A percentile compares a stretch with the other conserved stretches of the same genome.
These are phyloP conservation scores for Mactra quadrangularis DNA, from an alignment of 1,140 invertebrate genomes.

Conservation along the genomic window DNA sequence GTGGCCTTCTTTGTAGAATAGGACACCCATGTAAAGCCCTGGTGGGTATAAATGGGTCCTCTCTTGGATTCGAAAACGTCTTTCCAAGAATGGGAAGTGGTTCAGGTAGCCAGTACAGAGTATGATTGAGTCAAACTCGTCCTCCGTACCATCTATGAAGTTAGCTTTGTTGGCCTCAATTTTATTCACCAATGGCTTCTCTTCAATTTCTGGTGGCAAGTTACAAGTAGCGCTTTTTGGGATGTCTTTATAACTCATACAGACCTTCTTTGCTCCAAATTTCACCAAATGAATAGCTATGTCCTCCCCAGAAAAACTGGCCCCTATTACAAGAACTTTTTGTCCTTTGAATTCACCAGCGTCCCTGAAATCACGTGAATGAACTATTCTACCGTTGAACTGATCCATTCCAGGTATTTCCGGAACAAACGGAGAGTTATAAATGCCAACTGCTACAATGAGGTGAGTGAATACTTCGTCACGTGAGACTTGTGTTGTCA, in stretches of 20 bases:
- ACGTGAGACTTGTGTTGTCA: neutral
- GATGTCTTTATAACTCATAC: conserved; percentile 58
- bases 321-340: conserved; percentile 30
- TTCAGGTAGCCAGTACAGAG: conserved; percentile 55
- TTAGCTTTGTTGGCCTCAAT: conserved; percentile 15
- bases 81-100: conserved; percentile 47
- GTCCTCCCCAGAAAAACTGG: conserved; percentile 57
- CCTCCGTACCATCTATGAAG: conserved; percentile 56
- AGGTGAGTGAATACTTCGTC: neutral
- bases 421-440: neutral
- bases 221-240: too few species aligned
- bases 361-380: conserved; percentile 58
- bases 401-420: conserved; percentile 12
- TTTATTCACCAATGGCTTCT: conserved; percentile 35
- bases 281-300: conserved; percentile 51
- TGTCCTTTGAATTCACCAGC: conserved; percentile 56
- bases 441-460: neutral
- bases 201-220: conserved; percentile 42
- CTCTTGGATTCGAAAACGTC: conserved; percentile 24
- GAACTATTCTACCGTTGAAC: conserved; percentile 53
- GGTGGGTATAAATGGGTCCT: conserved; percentile 6
- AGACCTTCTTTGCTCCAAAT: conserved; percentile 32
- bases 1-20: conserved; percentile 49
- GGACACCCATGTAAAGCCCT: conserved; percentile 49
- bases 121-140: conserved; percentile 55